Base-by-base conservation (phyloP, 2,113 vertebrate species). In the Variabilichromis moorii region DNA sequence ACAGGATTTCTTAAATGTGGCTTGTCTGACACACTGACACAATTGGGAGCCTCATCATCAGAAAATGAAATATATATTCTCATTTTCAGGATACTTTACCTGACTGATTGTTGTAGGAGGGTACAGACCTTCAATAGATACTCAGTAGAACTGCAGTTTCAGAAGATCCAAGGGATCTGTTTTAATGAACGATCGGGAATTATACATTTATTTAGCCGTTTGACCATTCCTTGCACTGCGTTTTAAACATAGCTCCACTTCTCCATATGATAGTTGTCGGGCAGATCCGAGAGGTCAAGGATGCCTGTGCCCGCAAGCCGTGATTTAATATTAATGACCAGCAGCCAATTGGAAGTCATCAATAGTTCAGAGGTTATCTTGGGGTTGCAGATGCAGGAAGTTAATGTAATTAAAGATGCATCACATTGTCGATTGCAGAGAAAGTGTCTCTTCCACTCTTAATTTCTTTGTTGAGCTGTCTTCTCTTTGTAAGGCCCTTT, bases 361-460 rank as follows among this genome's bases (percentile, higher is more conserved):
- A 95, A 96, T 96, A 96, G 95, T 90, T 93, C 94, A 95, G 45
- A 82, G 95, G 95, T 96, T 96, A 96, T 97, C 95, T 57, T 37
- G 24, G 92, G 85, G 91, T 85, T 95, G 94, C 90, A 93, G 95
- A 95, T 88, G 88, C 91, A 93, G 87, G 92, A 95, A 92, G 89
- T 94, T 95, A 95, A 96, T 95, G 66, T 91, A 91, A 96, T 97
- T 95, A 96, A 94, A 93, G 91, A 93, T 94, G 93, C 92, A 90
- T 90, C 53, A 80, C 61, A 79, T 88, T 90, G 87, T 94, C 90
- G 80, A 95, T 94, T 28, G 78, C 24, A 40, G 66, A 82, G 66
- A 92, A 86, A 90, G 84, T 45, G 66, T 90, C 55, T 86, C 86
- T 80, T 42, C 40, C 71, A 66, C 16, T 85, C 47, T 80, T 61